Conservation (phyloP, 2,113 vertebrate genomes). For the Corythornis madagascariensis region DNA sequence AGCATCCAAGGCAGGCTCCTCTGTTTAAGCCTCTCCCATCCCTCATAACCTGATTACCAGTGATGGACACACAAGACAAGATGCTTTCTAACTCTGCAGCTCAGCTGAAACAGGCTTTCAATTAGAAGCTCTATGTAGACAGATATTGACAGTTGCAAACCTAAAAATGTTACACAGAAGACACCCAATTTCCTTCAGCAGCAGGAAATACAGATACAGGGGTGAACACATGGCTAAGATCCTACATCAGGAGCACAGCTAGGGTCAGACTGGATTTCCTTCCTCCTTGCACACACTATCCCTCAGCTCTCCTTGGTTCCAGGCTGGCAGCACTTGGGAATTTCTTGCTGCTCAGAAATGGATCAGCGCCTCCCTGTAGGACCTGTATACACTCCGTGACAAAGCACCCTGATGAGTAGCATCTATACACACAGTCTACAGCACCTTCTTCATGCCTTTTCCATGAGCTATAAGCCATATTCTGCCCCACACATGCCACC, state of each 20-base stretch:
- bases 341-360: neutral
- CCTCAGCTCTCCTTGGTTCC: neutral
- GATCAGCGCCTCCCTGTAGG: neutral
- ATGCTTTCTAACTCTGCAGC: neutral
- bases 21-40: neutral
- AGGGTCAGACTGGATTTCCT: neutral
- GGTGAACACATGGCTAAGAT: no score
- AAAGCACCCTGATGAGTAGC: neutral
- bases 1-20: neutral
- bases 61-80: neutral
- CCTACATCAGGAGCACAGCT: neutral
- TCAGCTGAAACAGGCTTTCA: neutral
- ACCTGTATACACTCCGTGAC: neutral
- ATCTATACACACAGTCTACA: neutral
- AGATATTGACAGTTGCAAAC: neutral
- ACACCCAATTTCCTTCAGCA: neutral
- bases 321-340: neutral
- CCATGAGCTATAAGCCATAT: neutral
- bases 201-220: neutral
- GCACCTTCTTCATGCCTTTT: neutral
- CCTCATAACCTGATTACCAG: neutral
- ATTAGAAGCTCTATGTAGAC: neutral
- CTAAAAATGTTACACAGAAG: neutral
- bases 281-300: neutral
- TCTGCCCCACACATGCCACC: accelerated